A percentile compares a stretch with the other conserved stretches of the same genome.
Evolutionary conservation across 2,797 vertebrate genomes (phyloP).

Genomic region (Chelon auratus): DNA sequence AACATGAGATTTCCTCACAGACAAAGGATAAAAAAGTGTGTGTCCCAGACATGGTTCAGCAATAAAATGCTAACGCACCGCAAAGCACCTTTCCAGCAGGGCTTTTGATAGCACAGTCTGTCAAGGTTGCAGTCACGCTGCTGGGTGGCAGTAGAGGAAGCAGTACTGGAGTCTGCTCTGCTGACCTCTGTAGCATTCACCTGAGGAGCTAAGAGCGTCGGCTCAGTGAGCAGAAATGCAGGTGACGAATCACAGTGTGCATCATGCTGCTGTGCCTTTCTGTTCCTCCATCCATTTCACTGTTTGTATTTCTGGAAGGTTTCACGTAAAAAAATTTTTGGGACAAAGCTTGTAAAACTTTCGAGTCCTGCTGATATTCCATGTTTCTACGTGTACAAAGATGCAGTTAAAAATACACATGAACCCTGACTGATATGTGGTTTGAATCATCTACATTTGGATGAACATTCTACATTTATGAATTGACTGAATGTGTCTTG

Average conservation of each 20-base stretch:
- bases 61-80: neutral
- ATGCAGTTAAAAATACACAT: neutral
- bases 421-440: neutral
- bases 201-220: neutral
- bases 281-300: neutral
- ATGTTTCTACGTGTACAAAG: neutral
- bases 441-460: neutral
- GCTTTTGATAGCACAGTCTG: neutral
- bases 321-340: neutral
- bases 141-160: neutral
- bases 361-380: neutral
- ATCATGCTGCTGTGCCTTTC: neutral
- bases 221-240: neutral
- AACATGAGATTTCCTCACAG: neutral
- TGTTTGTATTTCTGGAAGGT: neutral
- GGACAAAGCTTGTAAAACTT: neutral
- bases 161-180: neutral
- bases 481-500: constrained; percentile 23
- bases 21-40: neutral
- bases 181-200: neutral
- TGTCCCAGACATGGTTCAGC: constrained; percentile 2
- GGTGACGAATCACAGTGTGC: neutral
- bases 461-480: too few species aligned
- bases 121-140: neutral
- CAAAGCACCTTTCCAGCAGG: neutral